A percentile compares a stretch with the other conserved stretches of the same genome.
Conservation (phyloP, 2,797 vertebrate genomes). For the Tragopan temminckii region DNA sequence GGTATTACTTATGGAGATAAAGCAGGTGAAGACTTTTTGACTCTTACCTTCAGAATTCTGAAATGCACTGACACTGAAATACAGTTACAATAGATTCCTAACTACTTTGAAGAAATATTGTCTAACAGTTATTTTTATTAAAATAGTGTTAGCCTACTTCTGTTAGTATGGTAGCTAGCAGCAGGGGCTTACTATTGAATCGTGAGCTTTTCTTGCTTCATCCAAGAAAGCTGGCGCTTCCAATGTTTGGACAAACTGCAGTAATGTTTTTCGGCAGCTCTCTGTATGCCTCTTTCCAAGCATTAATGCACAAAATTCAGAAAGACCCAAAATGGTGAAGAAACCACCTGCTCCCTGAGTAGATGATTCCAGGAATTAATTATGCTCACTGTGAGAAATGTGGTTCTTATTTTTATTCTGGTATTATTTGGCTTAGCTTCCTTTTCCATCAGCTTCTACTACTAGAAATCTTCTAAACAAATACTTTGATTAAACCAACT, state of each 20-base stretch:
- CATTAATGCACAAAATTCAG: background rate
- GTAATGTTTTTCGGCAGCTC: constrained; percentile 8
- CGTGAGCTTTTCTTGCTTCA: background rate
- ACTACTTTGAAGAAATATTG: background rate
- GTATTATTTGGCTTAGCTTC: constrained; percentile 16
- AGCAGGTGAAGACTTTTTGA: background rate
- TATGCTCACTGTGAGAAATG: background rate
- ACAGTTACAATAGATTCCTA: background rate
- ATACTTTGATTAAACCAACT: background rate
- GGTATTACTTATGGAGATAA: background rate
- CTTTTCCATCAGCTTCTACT: background rate
- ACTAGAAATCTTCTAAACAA: background rate
- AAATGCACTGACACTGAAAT: too few relatives aligned
- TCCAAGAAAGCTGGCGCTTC: constrained; percentile 18
- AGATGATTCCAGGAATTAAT: constrained; percentile 27
- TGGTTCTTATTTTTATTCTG: background rate
- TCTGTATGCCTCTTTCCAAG: constrained; percentile 10
- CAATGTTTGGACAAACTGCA: constrained; percentile 6
- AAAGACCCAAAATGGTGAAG: background rate
- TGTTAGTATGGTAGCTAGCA: background rate
- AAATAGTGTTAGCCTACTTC: background rate
- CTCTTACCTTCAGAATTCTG: background rate
- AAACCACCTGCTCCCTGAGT: constrained; percentile 15
- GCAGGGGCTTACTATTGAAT: background rate
- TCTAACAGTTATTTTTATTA: background rate